phyloP scores from a whole-genome alignment of 2,797 vertebrate genomes.

The Pseudomugil gertrudae region DNA sequence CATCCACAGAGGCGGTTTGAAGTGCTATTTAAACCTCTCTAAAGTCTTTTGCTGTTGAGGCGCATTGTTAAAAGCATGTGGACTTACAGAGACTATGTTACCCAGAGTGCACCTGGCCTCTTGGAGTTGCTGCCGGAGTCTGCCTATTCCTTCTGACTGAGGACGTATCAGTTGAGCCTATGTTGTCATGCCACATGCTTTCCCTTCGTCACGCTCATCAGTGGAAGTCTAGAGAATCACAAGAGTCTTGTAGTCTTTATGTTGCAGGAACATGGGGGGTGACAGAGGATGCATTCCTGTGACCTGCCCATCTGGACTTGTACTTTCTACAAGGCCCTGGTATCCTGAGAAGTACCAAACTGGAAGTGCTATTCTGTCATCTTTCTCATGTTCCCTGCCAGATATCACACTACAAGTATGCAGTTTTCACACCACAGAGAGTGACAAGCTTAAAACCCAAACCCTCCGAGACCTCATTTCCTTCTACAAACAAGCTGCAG shows the following conservation, averaged over 20 bases:
- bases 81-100: too few species aligned
- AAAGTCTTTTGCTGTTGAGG: slow-evolving; percentile 17
- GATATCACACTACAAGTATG: slow-evolving; percentile 37
- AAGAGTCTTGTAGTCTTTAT: slow-evolving; percentile 32
- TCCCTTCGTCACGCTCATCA: slow-evolving; percentile 56
- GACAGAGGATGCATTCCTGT: slow-evolving; percentile 53
- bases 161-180: too few species aligned
- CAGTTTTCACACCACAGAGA: slow-evolving; percentile 47
- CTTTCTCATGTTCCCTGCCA: slow-evolving; percentile 46
- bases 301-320: slow-evolving; percentile 59
- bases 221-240: slow-evolving; percentile 18
- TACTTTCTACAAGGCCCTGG: slow-evolving; percentile 46
- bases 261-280: slow-evolving; percentile 30
- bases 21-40: slow-evolving; percentile 7
- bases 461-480: slow-evolving; percentile 55
- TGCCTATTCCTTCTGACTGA: too few species aligned
- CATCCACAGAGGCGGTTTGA: slow-evolving; percentile 39
- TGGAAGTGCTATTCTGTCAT: slow-evolving; percentile 37
- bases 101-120: too few species aligned
- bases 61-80: too few species aligned
- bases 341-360: slow-evolving; percentile 23
- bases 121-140: too few species aligned
- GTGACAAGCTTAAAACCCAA: slow-evolving; percentile 40
- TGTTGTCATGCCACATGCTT: slow-evolving; percentile 37
- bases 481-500: slow-evolving; percentile 62